Conservation (phyloP, 2,113 vertebrate species). For the Arothron firmamentum region DNA sequence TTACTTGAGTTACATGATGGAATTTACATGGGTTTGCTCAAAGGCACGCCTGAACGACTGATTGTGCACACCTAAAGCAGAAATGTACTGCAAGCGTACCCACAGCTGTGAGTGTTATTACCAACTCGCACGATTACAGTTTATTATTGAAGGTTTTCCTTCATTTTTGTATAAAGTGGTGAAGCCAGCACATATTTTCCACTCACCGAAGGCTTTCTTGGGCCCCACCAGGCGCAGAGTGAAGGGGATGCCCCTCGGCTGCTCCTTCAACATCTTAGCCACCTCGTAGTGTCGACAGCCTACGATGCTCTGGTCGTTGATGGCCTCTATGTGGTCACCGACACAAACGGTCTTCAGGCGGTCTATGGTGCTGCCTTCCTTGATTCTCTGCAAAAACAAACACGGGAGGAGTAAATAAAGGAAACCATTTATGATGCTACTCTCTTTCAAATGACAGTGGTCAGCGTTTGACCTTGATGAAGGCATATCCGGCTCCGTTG, state of each 20-base stretch:
- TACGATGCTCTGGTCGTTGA: conserved; percentile 95
- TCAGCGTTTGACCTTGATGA: conserved; percentile 85
- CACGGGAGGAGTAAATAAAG: neutral
- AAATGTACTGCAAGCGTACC: too few species aligned
- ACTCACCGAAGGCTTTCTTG: conserved; percentile 92
- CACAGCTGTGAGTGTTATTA: neutral
- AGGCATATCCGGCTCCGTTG: conserved; percentile 93
- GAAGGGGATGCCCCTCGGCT: conserved; percentile 84
- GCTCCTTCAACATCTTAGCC: conserved; percentile 95
- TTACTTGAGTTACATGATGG: too few species aligned
- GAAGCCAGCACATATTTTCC: neutral
- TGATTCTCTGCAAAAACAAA: conserved; percentile 83
- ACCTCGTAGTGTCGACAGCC: conserved; percentile 97
- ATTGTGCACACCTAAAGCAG: too few species aligned
- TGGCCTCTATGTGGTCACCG: conserved; percentile 95
- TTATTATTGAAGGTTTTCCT: neutral
- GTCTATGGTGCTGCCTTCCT: conserved; percentile 93
- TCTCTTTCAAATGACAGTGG: neutral
- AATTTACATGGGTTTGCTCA: neutral
- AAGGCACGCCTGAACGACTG: neutral
- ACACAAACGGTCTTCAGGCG: conserved; percentile 82
- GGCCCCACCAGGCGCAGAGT: conserved; percentile 91
- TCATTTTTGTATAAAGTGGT: neutral
- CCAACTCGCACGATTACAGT: neutral
- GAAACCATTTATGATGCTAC: neutral